Evolutionary conservation across 92 coral and sea anemone genomes (phyloP).

Genomic region (Paragorgia papillata): DNA sequence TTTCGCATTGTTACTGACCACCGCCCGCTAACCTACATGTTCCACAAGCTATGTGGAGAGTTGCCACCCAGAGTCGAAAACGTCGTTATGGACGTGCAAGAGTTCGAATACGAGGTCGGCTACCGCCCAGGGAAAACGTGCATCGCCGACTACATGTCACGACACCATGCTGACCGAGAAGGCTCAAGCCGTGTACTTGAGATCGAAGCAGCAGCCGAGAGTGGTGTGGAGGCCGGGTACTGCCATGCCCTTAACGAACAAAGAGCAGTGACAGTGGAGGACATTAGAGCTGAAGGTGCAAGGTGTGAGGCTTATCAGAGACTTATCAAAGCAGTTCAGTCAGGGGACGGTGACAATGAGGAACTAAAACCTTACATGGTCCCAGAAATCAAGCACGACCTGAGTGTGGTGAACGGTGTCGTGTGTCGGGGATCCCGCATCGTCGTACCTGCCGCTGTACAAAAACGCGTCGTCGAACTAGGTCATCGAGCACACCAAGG

Average conservation of each 20-base stretch:
- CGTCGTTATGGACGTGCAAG: conserved; percentile 14
- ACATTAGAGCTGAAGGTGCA: conserved; percentile 11
- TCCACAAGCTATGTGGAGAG: neutral
- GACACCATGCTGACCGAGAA: neutral
- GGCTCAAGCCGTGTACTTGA: too few relatives aligned
- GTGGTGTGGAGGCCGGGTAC: too few relatives aligned
- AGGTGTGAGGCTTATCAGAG: neutral
- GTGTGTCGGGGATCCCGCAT: neutral
- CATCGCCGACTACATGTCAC: conserved; percentile 6
- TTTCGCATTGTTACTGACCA: conserved; percentile 8
- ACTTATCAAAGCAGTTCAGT: neutral
- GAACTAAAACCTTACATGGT: neutral
- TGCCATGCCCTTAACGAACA: neutral
- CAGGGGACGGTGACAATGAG: too few relatives aligned
- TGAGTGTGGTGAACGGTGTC: neutral
- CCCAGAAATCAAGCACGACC: neutral
- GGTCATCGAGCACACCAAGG: conserved; percentile 10
- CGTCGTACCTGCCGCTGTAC: neutral
- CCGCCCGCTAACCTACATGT: neutral
- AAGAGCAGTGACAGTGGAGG: conserved; percentile 2
- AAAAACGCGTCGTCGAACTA: neutral
- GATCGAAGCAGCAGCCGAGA: neutral
- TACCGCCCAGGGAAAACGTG: conserved; percentile 11
- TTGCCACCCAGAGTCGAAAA: neutral
- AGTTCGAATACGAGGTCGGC: conserved; percentile 2